Evolutionary conservation across 1,140 invertebrate genomes (phyloP).

Genomic region (Wiebesia pumilae): DNA sequence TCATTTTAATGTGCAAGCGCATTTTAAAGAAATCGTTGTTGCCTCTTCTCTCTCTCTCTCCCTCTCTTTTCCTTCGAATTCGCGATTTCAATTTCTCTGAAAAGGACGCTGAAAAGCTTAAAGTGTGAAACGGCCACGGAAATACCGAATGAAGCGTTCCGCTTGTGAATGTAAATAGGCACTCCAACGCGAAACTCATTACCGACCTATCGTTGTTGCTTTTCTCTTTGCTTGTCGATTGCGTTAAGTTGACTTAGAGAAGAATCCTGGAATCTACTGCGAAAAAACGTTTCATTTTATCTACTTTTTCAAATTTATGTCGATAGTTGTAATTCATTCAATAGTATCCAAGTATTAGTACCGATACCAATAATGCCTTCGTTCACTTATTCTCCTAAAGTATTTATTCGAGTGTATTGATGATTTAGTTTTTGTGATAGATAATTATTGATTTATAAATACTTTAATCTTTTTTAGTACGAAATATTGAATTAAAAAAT

Average conservation of each 20-base stretch:
- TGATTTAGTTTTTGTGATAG: too few relatives aligned
- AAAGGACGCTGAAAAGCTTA: background rate
- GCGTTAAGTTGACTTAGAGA: background rate
- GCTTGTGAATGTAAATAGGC: conserved; percentile 32
- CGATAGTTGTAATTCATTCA: background rate
- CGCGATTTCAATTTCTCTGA: conserved; percentile 37
- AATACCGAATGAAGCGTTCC: conserved; percentile 32
- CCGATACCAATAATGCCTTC: too few relatives aligned
- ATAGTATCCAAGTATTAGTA: background rate
- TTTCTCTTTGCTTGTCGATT: background rate
- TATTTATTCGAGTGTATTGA: too few relatives aligned
- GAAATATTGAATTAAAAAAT: too few relatives aligned
- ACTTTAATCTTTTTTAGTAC: too few relatives aligned
- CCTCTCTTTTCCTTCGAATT: background rate
- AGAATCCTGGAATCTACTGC: background rate
- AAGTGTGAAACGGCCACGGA: background rate
- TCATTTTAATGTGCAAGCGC: conserved; percentile 33
- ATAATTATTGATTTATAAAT: too few relatives aligned
- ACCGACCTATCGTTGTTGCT: background rate
- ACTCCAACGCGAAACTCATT: conserved; percentile 33
- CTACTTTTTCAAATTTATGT: background rate
- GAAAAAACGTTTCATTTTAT: background rate
- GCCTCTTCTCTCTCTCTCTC: too few relatives aligned
- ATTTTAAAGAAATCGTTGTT: conserved; percentile 24
- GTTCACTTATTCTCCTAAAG: too few relatives aligned